phyloP scores from a whole-genome alignment of 2,797 vertebrate genomes.

The Sebastiscus tertius region DNA sequence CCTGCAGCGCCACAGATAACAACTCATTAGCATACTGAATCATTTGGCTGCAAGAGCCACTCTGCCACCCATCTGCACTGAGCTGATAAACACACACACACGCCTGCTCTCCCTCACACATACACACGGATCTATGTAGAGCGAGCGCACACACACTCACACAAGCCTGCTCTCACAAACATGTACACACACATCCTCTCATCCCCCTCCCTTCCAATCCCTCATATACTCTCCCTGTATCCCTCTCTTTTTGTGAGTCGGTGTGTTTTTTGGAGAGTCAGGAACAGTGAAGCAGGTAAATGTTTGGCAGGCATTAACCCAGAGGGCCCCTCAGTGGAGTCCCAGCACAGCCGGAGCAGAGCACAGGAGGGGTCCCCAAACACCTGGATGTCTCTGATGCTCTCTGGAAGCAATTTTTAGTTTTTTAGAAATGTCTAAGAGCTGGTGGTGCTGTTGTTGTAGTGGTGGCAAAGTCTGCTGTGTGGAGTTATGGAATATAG shows the following conservation, averaged over 20 bases:
- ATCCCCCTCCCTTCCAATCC: slow-evolving; percentile 59
- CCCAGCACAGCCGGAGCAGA: slow-evolving; percentile 54
- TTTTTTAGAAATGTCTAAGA: slow-evolving; percentile 61
- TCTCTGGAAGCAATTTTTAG: slow-evolving; percentile 67
- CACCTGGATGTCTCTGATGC: slow-evolving; percentile 76
- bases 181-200: slow-evolving; percentile 36
- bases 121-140: slow-evolving; percentile 30
- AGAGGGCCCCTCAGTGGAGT: slow-evolving; percentile 64
- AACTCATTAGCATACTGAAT: slow-evolving; percentile 87
- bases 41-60: slow-evolving; percentile 85
- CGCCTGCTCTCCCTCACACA: slow-evolving; percentile 8
- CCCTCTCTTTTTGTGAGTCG: slow-evolving; percentile 67
- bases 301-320: slow-evolving; percentile 76
- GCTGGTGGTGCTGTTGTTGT: slow-evolving; percentile 20
- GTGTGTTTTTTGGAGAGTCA: slow-evolving; percentile 70
- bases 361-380: slow-evolving; percentile 72
- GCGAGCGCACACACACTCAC: slow-evolving; percentile 25
- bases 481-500: slow-evolving; percentile 21
- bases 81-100: slow-evolving; percentile 81
- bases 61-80: slow-evolving; percentile 84
- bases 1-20: slow-evolving; percentile 84
- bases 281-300: slow-evolving; percentile 76
- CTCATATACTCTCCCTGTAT: slow-evolving; percentile 59
- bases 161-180: slow-evolving; percentile 1
- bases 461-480: slow-evolving; percentile 12